These are phyloP conservation scores for Hydraecia micacea DNA, from an alignment of 2,888 invertebrate species.

Conservation along the genomic window DNA sequence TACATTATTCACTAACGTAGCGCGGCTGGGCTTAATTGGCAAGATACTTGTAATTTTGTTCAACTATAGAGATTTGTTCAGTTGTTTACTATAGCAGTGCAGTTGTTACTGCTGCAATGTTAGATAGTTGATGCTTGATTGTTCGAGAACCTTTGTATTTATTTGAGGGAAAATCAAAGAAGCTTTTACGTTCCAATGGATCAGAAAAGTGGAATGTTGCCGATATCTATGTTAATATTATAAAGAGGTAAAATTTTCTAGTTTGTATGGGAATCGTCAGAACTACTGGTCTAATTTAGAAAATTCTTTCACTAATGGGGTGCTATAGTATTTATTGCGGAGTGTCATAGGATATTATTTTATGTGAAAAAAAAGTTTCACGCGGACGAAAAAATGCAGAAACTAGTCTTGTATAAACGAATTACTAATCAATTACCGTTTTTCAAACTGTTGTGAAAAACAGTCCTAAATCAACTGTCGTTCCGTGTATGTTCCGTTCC, in stretches of 20 bases:
- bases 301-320: no score
- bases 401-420: no score
- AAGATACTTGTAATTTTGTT: slow-evolving; percentile 54
- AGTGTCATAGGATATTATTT: background rate
- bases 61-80: slow-evolving; percentile 28
- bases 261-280: no score
- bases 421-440: no score
- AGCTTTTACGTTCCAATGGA: background rate
- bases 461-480: background rate
- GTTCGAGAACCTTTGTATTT: background rate
- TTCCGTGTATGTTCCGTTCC: background rate
- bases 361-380: no score
- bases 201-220: background rate
- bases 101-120: background rate
- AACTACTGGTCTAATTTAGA: no score
- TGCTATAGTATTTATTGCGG: background rate
- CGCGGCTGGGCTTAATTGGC: slow-evolving; percentile 52
- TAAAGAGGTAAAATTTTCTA: background rate
- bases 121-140: background rate
- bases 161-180: background rate
- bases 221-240: no score
- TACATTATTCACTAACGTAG: slow-evolving; percentile 59
- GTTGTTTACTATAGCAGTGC: slow-evolving; percentile 14
- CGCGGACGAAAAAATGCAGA: no score
- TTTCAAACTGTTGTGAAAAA: background rate